Percentiles rank a stretch among this genome's conserved stretches.
Evolutionary conservation across 2,797 vertebrate species (phyloP).

Genomic region (Gymnothorax reevesii): DNA sequence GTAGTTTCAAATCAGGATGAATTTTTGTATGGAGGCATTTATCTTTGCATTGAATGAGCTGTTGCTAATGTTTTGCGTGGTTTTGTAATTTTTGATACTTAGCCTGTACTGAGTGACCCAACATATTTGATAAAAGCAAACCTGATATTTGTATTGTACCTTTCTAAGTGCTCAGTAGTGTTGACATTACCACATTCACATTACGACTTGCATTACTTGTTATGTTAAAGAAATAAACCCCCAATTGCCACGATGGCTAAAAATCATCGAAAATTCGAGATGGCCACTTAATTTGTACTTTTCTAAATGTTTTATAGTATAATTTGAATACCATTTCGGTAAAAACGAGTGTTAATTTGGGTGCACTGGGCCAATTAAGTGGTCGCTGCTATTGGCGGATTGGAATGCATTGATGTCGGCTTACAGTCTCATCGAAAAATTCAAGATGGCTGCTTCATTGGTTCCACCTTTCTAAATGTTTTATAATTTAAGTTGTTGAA

Average conservation of each 20-base stretch:
- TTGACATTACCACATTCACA: no score
- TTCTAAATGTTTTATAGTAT: no score
- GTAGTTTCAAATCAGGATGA: not conserved
- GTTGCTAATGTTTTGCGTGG: not conserved
- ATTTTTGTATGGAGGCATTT: conserved; percentile 11
- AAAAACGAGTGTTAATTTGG: not conserved
- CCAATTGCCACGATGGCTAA: not conserved
- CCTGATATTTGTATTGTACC: not conserved
- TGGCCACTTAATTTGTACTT: no score
- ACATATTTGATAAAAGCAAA: conserved; percentile 2
- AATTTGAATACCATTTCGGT: no score
- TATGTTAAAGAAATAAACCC: not conserved
- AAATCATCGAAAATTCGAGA: not conserved
- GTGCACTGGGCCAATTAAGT: conserved; percentile 11
- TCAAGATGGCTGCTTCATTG: no score
- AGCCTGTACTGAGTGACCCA: conserved; percentile 14
- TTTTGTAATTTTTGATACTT: not conserved
- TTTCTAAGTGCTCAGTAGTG: not conserved
- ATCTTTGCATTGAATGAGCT: not conserved
- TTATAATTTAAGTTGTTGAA: no score
- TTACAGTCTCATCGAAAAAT: not conserved
- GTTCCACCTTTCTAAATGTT: no score
- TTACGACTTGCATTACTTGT: not conserved
- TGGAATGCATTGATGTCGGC: conserved; percentile 6
- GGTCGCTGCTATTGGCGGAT: conserved; percentile 24